These are phyloP conservation scores for Leptobrachium ailaonicum DNA, from an alignment of 2,113 vertebrate species.

Conservation along the genomic window DNA sequence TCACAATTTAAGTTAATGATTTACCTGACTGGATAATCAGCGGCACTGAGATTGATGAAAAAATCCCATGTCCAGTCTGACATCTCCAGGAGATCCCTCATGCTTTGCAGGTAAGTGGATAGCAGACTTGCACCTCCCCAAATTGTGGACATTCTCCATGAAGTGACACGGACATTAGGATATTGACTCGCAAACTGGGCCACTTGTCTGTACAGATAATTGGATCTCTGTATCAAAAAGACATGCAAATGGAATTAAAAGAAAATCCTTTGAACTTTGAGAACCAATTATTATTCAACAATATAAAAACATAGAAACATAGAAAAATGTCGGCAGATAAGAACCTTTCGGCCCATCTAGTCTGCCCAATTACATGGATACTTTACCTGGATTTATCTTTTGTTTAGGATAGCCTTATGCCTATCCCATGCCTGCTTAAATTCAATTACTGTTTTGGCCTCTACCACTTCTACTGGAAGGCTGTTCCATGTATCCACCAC, in stretches of 20 bases:
- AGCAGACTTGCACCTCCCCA: constrained; percentile 97
- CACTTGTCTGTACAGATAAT: constrained; percentile 91
- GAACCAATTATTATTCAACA: too few species aligned
- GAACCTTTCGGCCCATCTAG: too few species aligned
- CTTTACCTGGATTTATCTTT: too few species aligned
- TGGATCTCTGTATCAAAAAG: constrained; percentile 79
- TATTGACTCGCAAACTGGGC: constrained; percentile 79
- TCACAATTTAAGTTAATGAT: background rate
- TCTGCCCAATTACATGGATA: too few species aligned
- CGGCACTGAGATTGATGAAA: constrained; percentile 98
- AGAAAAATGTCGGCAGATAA: too few species aligned
- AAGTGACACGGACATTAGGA: constrained; percentile 86
- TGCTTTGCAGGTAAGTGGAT: constrained; percentile 91
- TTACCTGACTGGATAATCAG: constrained; percentile 97
- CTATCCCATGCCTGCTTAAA: too few species aligned
- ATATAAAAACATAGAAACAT: too few species aligned
- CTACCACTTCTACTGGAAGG: too few species aligned
- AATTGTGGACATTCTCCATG: constrained; percentile 97
- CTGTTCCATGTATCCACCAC: too few species aligned
- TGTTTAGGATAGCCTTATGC: too few species aligned
- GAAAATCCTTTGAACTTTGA: too few species aligned
- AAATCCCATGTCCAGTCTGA: constrained; percentile 97
- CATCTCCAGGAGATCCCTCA: constrained; percentile 93
- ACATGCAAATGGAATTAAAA: constrained; percentile 29
- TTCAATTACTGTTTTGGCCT: too few species aligned